Percentiles rank a stretch among this genome's conserved stretches.
These are phyloP conservation scores for Peromyscus californicus DNA, from an alignment of 2,113 vertebrate species.

Conservation along the genomic window DNA sequence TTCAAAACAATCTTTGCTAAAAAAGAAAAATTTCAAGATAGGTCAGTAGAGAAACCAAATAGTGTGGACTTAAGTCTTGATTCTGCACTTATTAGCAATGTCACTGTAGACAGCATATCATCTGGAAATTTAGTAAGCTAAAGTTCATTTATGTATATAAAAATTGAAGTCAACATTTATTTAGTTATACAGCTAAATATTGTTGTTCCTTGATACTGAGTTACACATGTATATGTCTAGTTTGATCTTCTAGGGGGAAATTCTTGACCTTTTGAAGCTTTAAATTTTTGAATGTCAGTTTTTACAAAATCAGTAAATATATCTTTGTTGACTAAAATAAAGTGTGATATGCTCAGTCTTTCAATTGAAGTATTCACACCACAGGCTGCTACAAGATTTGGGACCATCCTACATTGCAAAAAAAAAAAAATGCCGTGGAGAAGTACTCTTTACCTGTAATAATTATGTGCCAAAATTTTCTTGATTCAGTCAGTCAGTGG, in stretches of 20 bases:
- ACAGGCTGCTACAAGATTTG: not conserved
- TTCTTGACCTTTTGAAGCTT: not conserved
- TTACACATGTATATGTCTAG: not conserved
- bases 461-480: not conserved
- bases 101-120: not conserved
- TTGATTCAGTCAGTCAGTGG: not conserved
- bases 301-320: not conserved
- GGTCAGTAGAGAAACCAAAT: not conserved
- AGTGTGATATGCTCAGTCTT: not conserved
- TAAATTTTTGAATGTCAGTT: not conserved
- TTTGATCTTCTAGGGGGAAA: not conserved
- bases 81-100: not conserved
- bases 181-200: not conserved
- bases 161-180: not conserved
- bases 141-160: not conserved
- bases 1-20: not conserved
- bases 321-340: not conserved
- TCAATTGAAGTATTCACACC: not conserved
- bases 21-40: not conserved
- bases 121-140: not conserved
- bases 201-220: not conserved
- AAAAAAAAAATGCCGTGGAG: slow-evolving; percentile 5
- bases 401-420: not conserved
- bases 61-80: not conserved
- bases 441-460: not conserved